phyloP scores from a whole-genome alignment of 2,888 invertebrate species.

The Agrochola circellaris region DNA sequence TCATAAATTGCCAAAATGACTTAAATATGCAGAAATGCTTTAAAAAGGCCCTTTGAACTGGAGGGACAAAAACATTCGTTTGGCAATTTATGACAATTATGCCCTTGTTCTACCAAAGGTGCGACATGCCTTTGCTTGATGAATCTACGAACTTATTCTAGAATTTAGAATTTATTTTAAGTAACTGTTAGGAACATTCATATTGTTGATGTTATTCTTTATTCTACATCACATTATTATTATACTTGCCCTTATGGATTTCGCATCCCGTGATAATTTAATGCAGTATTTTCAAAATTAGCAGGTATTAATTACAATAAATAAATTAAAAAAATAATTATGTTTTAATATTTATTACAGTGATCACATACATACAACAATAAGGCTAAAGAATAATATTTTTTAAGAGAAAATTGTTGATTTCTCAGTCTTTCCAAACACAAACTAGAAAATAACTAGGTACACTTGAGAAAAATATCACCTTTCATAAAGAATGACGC shows the following conservation, averaged over 20 bases:
- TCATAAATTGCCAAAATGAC: too few species aligned
- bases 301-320: constrained; percentile 72
- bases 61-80: too few species aligned
- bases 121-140: constrained; percentile 35
- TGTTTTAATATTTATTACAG: constrained; percentile 59
- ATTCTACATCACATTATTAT: constrained; percentile 63
- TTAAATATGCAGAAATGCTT: too few species aligned
- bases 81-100: too few species aligned
- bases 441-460: constrained; percentile 35
- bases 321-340: constrained; percentile 37
- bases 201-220: constrained; percentile 34
- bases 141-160: constrained; percentile 10
- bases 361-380: constrained; percentile 51
- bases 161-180: constrained; percentile 25
- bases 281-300: constrained; percentile 76
- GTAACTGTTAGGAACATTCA: constrained; percentile 29
- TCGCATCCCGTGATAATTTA: constrained; percentile 81
- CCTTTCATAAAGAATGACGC: constrained; percentile 17
- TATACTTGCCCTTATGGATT: constrained; percentile 78
- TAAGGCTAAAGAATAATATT: constrained; percentile 30
- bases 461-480: constrained; percentile 37
- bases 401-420: constrained; percentile 29
- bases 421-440: constrained; percentile 48
- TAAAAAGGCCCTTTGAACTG: too few species aligned
- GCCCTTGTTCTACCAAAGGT: too few species aligned